A percentile compares a stretch with the other conserved stretches of the same genome.
These are phyloP conservation scores for Dicrostonyx torquatus DNA, from an alignment of 2,797 vertebrate genomes.

Conservation along the genomic window DNA sequence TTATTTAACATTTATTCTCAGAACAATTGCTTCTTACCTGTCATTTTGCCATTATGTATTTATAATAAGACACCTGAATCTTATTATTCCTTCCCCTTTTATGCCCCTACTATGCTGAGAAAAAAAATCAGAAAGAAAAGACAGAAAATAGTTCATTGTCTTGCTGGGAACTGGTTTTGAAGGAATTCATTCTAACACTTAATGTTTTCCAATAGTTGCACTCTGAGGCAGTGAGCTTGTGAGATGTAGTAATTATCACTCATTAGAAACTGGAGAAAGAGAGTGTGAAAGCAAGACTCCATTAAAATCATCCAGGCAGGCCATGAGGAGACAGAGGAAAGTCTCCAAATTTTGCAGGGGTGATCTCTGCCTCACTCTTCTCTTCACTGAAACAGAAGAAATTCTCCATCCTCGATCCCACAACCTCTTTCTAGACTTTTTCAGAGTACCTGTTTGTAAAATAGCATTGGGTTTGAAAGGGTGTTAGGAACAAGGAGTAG, in stretches of 20 bases:
- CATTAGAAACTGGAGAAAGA: neutral
- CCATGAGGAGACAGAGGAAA: neutral
- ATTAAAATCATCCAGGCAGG: neutral
- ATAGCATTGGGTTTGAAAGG: neutral
- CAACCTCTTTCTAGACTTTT: neutral
- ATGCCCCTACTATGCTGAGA: neutral
- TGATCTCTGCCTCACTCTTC: neutral
- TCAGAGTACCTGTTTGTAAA: neutral
- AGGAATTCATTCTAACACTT: neutral
- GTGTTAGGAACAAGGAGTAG: too few relatives aligned
- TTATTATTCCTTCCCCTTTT: slow-evolving; percentile 39
- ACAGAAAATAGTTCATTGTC: neutral
- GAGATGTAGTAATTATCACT: neutral
- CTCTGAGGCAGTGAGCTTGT: neutral
- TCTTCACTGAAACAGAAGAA: neutral
- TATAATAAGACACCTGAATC: slow-evolving; percentile 52
- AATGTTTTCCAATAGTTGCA: neutral
- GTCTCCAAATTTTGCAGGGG: neutral
- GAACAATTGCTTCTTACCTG: slow-evolving; percentile 55
- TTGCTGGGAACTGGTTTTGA: neutral
- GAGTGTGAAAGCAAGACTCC: neutral
- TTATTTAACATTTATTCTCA: slow-evolving; percentile 60
- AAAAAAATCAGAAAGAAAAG: neutral
- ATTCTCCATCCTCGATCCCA: neutral
- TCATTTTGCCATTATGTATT: slow-evolving; percentile 62